Conservation (phyloP, 2,797 vertebrate species). For the Hemitrygon akajei region DNA sequence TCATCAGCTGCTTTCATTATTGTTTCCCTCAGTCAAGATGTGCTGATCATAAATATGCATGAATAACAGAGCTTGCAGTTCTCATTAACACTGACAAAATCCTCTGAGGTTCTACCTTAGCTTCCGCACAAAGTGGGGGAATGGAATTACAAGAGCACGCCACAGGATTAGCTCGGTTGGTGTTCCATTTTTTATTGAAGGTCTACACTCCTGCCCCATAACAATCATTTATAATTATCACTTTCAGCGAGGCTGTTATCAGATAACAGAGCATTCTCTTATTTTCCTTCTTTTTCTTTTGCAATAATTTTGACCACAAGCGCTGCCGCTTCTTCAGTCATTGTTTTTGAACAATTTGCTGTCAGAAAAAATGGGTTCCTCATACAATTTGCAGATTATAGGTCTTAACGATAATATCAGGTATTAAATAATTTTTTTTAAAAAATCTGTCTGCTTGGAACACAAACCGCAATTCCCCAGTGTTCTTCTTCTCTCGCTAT, state of each 20-base stretch:
- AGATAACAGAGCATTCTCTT: slow-evolving; percentile 50
- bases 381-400: slow-evolving; percentile 53
- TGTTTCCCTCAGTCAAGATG: slow-evolving; percentile 47
- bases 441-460: not conserved
- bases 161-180: slow-evolving; percentile 50
- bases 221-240: slow-evolving; percentile 61
- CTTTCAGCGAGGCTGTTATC: slow-evolving; percentile 56
- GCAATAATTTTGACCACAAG: slow-evolving; percentile 50
- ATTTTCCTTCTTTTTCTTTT: slow-evolving; percentile 47
- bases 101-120: slow-evolving; percentile 46
- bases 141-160: slow-evolving; percentile 50
- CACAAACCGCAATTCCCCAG: not conserved
- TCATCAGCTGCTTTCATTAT: slow-evolving; percentile 48
- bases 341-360: slow-evolving; percentile 52
- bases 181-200: slow-evolving; percentile 54
- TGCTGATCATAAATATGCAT: slow-evolving; percentile 53
- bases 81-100: slow-evolving; percentile 53
- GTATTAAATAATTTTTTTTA: slow-evolving; percentile 9
- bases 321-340: slow-evolving; percentile 53
- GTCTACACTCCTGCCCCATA: slow-evolving; percentile 49
- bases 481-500: too few relatives aligned
- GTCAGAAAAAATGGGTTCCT: slow-evolving; percentile 51
- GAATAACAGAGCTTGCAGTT: slow-evolving; percentile 46
- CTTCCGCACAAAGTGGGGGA: slow-evolving; percentile 43
- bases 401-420: slow-evolving; percentile 42